These are phyloP conservation scores for Drepana arcuata DNA, from an alignment of 1,140 invertebrate genomes.

Conservation along the genomic window DNA sequence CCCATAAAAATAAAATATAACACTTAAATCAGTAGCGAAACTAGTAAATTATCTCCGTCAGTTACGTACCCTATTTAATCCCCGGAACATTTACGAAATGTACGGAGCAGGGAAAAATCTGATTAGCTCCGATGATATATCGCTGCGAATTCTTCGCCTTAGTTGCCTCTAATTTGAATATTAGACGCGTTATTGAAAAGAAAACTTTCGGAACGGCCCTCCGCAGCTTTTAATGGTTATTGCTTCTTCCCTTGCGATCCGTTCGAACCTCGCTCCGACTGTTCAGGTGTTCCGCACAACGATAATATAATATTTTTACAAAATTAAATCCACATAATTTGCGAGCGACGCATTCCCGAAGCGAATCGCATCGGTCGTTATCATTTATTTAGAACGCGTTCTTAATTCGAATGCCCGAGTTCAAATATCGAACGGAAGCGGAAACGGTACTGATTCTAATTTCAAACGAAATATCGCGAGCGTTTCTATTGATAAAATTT, in stretches of 20 bases:
- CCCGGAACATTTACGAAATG: constrained; percentile 18
- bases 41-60: constrained; percentile 12
- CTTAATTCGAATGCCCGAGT: constrained; percentile 55
- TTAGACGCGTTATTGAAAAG: constrained; percentile 70
- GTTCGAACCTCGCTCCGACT: constrained; percentile 35
- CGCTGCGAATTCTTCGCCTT: constrained; percentile 48
- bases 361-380: constrained; percentile 15
- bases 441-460: constrained; percentile 69
- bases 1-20: not conserved
- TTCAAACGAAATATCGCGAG: constrained; percentile 64
- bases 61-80: constrained; percentile 9
- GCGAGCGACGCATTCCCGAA: constrained; percentile 5
- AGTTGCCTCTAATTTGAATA: constrained; percentile 68
- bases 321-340: no score
- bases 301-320: no score
- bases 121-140: constrained; percentile 68
- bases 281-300: constrained; percentile 50
- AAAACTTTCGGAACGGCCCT: constrained; percentile 60
- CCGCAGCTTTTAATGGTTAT: constrained; percentile 66
- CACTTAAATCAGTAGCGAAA: not conserved
- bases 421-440: constrained; percentile 68
- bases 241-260: constrained; percentile 55
- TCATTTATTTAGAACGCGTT: constrained; percentile 45
- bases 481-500: constrained; percentile 66
- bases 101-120: constrained; percentile 55